Evolutionary conservation across 53 echinoderm and acorn worm species (phyloP).

Genomic region (Echinarachnius parma): DNA sequence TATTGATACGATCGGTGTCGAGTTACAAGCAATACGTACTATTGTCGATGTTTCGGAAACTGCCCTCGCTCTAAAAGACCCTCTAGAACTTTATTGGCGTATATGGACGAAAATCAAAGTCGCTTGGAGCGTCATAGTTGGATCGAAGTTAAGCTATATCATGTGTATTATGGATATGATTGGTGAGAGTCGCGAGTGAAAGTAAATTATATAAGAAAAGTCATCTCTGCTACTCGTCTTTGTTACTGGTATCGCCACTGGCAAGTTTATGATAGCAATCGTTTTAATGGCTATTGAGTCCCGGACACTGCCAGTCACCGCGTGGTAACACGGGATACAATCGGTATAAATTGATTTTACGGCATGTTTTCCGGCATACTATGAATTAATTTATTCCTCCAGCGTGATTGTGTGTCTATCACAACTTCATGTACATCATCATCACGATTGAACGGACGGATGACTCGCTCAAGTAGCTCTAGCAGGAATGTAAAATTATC

Average conservation of each 20-base stretch:
- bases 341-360: constrained; percentile 32
- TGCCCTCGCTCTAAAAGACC: background rate
- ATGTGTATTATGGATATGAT: background rate
- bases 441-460: no score
- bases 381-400: constrained; percentile 16
- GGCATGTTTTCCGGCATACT: constrained; percentile 22
- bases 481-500: no score
- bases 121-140: constrained; percentile 29
- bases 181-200: background rate
- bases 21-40: constrained; percentile 42
- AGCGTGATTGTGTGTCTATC: no score
- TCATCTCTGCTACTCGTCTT: no score
- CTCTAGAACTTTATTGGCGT: background rate
- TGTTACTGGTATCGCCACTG: constrained; percentile 12
- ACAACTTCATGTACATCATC: no score
- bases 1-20: constrained; percentile 40
- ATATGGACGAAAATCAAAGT: constrained; percentile 16
- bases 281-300: constrained; percentile 30
- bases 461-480: no score
- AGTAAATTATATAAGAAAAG: background rate
- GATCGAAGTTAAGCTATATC: background rate
- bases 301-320: constrained; percentile 2
- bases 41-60: constrained; percentile 26
- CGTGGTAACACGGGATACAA: constrained; percentile 13
- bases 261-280: constrained; percentile 41